These are phyloP conservation scores for Nicator chloris DNA, from an alignment of 2,113 vertebrate genomes.

Conservation along the genomic window DNA sequence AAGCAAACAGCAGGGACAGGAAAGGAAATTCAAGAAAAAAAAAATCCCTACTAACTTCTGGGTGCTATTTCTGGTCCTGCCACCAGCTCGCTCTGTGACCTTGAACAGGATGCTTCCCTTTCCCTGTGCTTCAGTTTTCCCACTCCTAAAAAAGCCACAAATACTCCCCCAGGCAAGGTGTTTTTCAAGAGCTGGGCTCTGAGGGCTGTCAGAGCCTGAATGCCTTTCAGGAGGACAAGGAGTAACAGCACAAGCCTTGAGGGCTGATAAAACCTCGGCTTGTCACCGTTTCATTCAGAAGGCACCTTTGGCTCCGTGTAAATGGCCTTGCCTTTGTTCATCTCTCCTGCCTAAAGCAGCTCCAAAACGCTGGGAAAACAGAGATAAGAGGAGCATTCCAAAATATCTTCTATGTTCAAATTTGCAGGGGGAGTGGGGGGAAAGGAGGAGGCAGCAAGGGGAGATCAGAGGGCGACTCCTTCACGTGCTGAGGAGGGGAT, in stretches of 20 bases:
- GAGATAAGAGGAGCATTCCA: background rate
- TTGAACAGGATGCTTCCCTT: constrained; percentile 22
- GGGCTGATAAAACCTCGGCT: background rate
- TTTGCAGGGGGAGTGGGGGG: background rate
- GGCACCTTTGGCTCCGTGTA: background rate
- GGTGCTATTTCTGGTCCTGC: constrained; percentile 52
- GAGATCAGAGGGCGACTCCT: background rate
- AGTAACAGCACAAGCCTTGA: background rate
- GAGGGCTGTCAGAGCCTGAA: background rate
- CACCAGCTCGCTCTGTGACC: constrained; percentile 51
- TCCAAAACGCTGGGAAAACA: constrained; percentile 8
- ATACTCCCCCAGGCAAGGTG: background rate
- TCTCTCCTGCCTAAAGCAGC: background rate
- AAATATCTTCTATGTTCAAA: background rate
- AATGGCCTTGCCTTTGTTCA: constrained; percentile 16
- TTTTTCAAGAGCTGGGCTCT: background rate
- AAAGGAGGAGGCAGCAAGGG: background rate
- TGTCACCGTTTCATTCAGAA: background rate
- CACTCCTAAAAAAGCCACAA: constrained; percentile 1
- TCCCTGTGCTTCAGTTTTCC: background rate
- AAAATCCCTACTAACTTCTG: constrained; percentile 12
- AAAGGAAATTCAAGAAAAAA: constrained; percentile 57
- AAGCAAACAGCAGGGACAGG: constrained; percentile 66
- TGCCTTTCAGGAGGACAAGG: background rate
- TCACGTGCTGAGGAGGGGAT: background rate